A percentile compares a stretch with the other conserved stretches of the same genome.
Conservation (phyloP, 2,888 invertebrate genomes). For the Tryphoninae sp. region DNA sequence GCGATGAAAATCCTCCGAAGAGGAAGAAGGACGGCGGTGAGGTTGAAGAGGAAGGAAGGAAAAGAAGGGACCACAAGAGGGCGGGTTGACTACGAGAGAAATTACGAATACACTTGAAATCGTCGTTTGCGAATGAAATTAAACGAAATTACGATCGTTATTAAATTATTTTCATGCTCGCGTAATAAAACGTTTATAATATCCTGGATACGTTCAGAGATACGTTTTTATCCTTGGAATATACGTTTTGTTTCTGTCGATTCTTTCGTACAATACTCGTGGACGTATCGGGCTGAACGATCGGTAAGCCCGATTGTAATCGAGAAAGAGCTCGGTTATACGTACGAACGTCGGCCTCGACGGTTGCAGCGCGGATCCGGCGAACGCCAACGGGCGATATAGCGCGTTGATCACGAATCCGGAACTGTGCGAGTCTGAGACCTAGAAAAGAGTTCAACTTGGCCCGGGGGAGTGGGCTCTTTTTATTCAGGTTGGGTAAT, state of each 20-base stretch:
- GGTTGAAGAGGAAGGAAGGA: too few relatives aligned
- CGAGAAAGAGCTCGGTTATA: conserved; percentile 19
- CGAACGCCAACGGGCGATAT: conserved; percentile 48
- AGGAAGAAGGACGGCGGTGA: too few relatives aligned
- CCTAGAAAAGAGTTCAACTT: conserved; percentile 62
- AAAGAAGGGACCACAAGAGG: neutral
- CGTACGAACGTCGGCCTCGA: conserved; percentile 3
- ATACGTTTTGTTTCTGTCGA: too few relatives aligned
- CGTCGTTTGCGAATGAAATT: conserved; percentile 23
- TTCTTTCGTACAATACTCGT: neutral
- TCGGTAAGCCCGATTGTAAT: conserved; percentile 36
- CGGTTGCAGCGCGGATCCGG: conserved; percentile 8
- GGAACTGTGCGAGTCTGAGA: conserved; percentile 60
- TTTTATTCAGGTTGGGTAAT: conserved; percentile 54
- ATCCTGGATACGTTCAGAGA: neutral
- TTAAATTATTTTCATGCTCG: neutral
- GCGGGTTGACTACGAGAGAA: conserved; percentile 18
- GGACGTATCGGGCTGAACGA: neutral
- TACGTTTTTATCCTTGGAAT: neutral
- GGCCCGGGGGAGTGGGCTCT: conserved; percentile 49
- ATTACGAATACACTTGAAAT: conserved; percentile 17
- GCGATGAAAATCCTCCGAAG: conserved; percentile 32
- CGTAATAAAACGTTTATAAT: neutral
- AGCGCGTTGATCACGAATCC: conserved; percentile 62
- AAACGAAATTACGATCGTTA: neutral